Conservation (phyloP, 2,113 vertebrate genomes). For the Morone chrysops region DNA sequence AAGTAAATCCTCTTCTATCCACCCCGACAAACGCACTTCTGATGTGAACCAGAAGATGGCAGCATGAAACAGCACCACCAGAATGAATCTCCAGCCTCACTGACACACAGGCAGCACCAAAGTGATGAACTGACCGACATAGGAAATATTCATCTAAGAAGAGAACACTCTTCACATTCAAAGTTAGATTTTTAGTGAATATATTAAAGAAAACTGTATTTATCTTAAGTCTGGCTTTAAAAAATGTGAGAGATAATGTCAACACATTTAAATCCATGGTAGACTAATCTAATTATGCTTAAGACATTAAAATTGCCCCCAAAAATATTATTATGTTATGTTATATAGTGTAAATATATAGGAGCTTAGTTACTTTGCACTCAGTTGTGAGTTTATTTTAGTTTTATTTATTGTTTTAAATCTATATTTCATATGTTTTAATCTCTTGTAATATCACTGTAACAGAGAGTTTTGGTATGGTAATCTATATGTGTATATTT, state of each 20-base stretch:
- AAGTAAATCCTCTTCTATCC: background rate
- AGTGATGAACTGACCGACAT: background rate
- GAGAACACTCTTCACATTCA: too few relatives aligned
- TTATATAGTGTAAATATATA: too few relatives aligned
- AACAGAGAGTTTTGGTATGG: too few relatives aligned
- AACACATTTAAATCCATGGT: background rate
- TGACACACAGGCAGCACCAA: background rate
- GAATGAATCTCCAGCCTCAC: background rate
- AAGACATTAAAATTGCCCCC: background rate
- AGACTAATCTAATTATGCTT: background rate
- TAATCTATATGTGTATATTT: too few relatives aligned
- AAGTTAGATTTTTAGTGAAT: background rate
- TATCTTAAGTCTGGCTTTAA: background rate
- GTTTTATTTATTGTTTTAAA: too few relatives aligned
- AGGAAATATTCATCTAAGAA: too few relatives aligned
- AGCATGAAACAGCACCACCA: constrained; percentile 33
- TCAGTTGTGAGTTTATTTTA: too few relatives aligned
- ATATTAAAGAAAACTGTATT: background rate
- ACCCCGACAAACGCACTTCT: background rate
- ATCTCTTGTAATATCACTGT: too few relatives aligned
- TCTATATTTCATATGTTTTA: too few relatives aligned
- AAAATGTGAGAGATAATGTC: background rate
- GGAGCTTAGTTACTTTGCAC: too few relatives aligned
- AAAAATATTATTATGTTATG: too few relatives aligned
- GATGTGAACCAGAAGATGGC: constrained; percentile 61